Percentiles rank a stretch among this genome's conserved stretches.
phyloP scores from a whole-genome alignment of 1,140 invertebrate genomes.

The Orussus abietinus region DNA sequence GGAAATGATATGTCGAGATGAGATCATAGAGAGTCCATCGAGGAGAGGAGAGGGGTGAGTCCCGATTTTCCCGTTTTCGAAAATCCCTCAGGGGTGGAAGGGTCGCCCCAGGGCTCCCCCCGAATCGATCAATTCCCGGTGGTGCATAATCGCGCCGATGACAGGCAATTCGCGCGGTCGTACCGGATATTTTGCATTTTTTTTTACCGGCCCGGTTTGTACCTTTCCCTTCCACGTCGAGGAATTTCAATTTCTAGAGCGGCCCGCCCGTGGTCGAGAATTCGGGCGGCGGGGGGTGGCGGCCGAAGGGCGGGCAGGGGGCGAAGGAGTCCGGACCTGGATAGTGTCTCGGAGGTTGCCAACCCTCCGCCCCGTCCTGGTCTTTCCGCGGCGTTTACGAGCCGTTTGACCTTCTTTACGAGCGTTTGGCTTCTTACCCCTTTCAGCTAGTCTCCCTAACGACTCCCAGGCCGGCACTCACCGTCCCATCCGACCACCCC shows the following conservation, averaged over 20 bases:
- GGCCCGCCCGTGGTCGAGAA: constrained; percentile 1
- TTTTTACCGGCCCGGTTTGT: neutral
- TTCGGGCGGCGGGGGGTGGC: neutral
- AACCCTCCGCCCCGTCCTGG: constrained; percentile 13
- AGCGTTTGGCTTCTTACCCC: constrained; percentile 33
- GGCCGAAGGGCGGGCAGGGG: neutral
- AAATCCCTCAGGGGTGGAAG: no score
- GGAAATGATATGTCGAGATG: constrained; percentile 16
- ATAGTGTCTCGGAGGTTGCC: constrained; percentile 7
- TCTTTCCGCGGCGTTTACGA: constrained; percentile 33
- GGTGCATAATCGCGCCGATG: constrained; percentile 26
- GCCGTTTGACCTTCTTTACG: constrained; percentile 41
- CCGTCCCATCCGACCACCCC: no score
- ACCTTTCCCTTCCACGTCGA: neutral
- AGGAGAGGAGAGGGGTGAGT: constrained; percentile 8
- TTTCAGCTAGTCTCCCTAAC: constrained; percentile 24
- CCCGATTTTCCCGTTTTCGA: constrained; percentile 19
- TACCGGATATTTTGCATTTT: constrained; percentile 5
- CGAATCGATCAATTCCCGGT: constrained; percentile 24
- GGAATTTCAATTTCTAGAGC: constrained; percentile 6
- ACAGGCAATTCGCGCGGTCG: constrained; percentile 20
- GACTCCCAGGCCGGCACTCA: constrained; percentile 24
- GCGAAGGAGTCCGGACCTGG: neutral
- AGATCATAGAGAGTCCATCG: constrained; percentile 28
- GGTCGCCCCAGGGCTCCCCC: no score